These are phyloP conservation scores for Varanus salvator DNA, from an alignment of 2,113 vertebrate genomes.

Conservation along the genomic window DNA sequence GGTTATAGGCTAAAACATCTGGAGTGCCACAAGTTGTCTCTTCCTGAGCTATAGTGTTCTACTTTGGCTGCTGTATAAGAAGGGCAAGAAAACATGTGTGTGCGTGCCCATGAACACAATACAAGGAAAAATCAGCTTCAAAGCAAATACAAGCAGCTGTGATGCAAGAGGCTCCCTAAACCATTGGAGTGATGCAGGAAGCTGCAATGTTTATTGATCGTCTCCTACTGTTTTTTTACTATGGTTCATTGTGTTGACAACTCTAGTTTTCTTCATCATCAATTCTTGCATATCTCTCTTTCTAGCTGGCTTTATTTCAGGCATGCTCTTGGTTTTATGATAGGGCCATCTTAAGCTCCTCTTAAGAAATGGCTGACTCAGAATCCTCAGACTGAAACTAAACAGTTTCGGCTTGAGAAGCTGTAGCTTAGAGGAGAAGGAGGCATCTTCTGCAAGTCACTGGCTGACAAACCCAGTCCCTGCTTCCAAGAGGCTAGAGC, in stretches of 20 bases:
- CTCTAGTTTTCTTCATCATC: background rate
- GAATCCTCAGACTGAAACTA: background rate
- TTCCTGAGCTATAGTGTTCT: background rate
- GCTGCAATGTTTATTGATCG: background rate
- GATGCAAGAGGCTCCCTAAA: too few relatives aligned
- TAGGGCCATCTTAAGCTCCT: background rate
- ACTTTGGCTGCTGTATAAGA: background rate
- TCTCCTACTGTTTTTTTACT: background rate
- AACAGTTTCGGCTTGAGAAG: background rate
- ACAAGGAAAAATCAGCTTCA: background rate
- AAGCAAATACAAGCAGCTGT: too few relatives aligned
- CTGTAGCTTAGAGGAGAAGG: background rate
- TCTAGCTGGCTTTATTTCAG: constrained; percentile 6
- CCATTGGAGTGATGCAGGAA: too few relatives aligned
- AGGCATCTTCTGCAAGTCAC: background rate
- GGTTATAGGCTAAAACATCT: too few relatives aligned
- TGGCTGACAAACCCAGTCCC: background rate
- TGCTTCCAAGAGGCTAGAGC: too few relatives aligned
- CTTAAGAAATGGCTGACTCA: constrained; percentile 20
- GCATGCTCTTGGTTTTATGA: background rate
- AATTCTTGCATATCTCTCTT: background rate
- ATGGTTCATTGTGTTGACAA: background rate
- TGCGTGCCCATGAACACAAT: background rate
- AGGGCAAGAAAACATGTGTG: background rate
- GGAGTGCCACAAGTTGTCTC: too few relatives aligned